These are phyloP conservation scores for Ophion obscuratus DNA, from an alignment of 2,888 invertebrate genomes.

Conservation along the genomic window DNA sequence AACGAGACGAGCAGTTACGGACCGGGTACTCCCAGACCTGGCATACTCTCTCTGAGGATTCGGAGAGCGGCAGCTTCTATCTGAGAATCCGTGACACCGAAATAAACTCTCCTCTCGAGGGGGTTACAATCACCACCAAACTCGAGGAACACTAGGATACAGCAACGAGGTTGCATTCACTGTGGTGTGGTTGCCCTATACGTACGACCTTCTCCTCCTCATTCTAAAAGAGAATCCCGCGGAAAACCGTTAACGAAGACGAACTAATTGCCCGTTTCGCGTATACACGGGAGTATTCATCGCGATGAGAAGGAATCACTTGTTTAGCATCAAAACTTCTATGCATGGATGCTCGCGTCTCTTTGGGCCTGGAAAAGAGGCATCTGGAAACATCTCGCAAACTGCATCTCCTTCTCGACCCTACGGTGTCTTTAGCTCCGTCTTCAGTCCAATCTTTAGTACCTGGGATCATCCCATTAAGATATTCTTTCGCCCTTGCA, in stretches of 20 bases:
- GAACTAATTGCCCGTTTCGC: conserved; percentile 74
- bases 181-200: not conserved
- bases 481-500: conserved; percentile 15
- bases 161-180: conserved; percentile 58
- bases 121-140: conserved; percentile 42
- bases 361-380: conserved; percentile 23
- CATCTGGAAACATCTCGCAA: conserved; percentile 33
- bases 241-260: conserved; percentile 61
- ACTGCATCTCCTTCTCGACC: not conserved
- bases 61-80: conserved; percentile 27
- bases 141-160: conserved; percentile 38
- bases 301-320: conserved; percentile 66
- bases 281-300: conserved; percentile 64
- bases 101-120: conserved; percentile 72
- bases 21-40: conserved; percentile 55
- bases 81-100: conserved; percentile 71
- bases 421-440: not conserved
- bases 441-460: not conserved
- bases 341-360: not conserved
- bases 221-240: conserved; percentile 52
- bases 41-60: conserved; percentile 29
- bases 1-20: conserved; percentile 65
- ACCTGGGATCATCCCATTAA: conserved; percentile 59
- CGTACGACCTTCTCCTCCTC: conserved; percentile 42
- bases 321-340: conserved; percentile 43